phyloP scores from a whole-genome alignment of 2,888 invertebrate species.

The Thysanoteuthis rhombus region DNA sequence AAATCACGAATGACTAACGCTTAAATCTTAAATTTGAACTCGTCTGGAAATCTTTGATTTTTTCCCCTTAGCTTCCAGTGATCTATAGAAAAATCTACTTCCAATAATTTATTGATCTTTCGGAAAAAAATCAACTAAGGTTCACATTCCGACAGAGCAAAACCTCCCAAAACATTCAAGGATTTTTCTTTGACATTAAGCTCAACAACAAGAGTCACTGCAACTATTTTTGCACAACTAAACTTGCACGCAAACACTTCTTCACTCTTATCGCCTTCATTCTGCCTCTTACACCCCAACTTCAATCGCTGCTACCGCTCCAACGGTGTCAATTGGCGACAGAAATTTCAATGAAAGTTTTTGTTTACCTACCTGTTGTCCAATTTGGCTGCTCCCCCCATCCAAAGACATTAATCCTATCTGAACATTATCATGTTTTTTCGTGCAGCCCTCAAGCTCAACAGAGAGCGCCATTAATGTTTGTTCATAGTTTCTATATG shows the following conservation, averaged over 20 bases:
- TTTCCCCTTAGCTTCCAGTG: no score
- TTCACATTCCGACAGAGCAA: neutral
- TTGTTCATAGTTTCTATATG: constrained; percentile 47
- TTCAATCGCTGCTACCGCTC: neutral
- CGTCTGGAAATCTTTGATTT: no score
- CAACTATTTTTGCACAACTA: neutral
- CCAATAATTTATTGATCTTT: no score
- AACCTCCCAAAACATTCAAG: neutral
- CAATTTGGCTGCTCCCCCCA: constrained; percentile 40
- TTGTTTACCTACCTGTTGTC: constrained; percentile 39
- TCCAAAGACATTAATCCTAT: constrained; percentile 41
- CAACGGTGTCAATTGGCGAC: neutral
- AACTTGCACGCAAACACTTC: neutral
- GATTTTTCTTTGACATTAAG: neutral
- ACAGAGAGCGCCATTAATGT: constrained; percentile 49
- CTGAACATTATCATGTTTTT: constrained; percentile 41
- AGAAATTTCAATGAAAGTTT: constrained; percentile 21
- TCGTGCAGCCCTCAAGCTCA: constrained; percentile 14
- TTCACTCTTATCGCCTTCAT: neutral
- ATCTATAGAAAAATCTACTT: no score
- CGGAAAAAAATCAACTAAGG: no score
- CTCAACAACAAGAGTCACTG: neutral
- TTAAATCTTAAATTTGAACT: no score
- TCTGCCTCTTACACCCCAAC: neutral
- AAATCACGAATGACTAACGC: no score